A percentile compares a stretch with the other conserved stretches of the same genome.
Conservation (phyloP, 1,140 invertebrate species). For the Carposina sasakii region DNA sequence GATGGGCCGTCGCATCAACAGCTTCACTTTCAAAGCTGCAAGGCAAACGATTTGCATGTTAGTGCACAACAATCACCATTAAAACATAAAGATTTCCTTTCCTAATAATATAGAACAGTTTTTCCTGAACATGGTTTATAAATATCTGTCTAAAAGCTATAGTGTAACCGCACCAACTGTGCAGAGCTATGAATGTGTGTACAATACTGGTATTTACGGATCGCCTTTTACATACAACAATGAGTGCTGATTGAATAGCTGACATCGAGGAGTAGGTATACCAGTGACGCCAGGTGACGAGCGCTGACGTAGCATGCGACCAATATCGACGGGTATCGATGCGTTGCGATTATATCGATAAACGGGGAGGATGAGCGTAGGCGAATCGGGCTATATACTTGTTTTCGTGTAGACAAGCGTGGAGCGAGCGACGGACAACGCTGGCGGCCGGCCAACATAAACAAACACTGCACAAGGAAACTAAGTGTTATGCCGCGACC, state of each 20-base stretch:
- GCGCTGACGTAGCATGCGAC: slow-evolving; percentile 45
- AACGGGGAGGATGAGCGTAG: slow-evolving; percentile 42
- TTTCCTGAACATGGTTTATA: no score
- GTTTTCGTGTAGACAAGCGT: slow-evolving; percentile 50
- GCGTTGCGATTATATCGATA: slow-evolving; percentile 49
- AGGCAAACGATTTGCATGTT: no score
- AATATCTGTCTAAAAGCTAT: no score
- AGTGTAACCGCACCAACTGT: no score
- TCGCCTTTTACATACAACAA: slow-evolving; percentile 39
- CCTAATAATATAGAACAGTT: no score
- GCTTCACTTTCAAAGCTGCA: slow-evolving; percentile 96
- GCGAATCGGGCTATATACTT: slow-evolving; percentile 47
- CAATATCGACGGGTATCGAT: slow-evolving; percentile 38
- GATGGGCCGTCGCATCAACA: slow-evolving; percentile 94
- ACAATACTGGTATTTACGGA: slow-evolving; percentile 15
- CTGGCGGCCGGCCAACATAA: slow-evolving; percentile 62
- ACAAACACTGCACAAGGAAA: slow-evolving; percentile 71
- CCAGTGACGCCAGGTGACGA: slow-evolving; percentile 55
- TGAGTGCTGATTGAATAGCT: slow-evolving; percentile 35
- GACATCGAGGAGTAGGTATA: slow-evolving; percentile 21
- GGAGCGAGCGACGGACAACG: slow-evolving; percentile 55
- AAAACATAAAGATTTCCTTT: no score
- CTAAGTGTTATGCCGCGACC: slow-evolving; percentile 70
- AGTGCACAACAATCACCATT: no score
- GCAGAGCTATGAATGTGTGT: no score